phyloP scores from a whole-genome alignment of 2,113 vertebrate genomes.

The Cyprinodon variegatus region DNA sequence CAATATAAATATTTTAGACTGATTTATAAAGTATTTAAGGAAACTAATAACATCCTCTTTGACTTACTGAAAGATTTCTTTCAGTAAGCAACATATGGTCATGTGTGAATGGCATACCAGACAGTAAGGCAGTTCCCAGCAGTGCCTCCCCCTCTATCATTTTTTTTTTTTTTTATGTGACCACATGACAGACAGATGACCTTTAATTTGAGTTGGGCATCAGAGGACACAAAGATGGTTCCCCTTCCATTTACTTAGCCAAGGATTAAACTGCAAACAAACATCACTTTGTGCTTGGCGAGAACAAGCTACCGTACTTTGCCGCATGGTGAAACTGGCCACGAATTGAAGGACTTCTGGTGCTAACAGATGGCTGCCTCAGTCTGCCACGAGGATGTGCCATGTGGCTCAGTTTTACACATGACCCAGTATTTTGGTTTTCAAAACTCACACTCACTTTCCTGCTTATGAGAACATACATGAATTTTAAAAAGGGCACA shows the following conservation, averaged over 20 bases:
- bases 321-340: constrained; percentile 74
- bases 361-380: constrained; percentile 73
- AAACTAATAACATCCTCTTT: constrained; percentile 21
- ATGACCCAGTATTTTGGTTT: constrained; percentile 69
- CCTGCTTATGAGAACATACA: constrained; percentile 33
- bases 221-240: constrained; percentile 31
- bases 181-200: constrained; percentile 54
- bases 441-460: constrained; percentile 55
- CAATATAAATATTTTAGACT: constrained; percentile 43
- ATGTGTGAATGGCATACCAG: constrained; percentile 54
- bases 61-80: constrained; percentile 37
- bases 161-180: constrained; percentile 17
- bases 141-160: constrained; percentile 31
- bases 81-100: constrained; percentile 56
- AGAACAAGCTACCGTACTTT: constrained; percentile 40
- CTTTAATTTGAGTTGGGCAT: constrained; percentile 57
- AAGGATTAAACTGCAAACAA: constrained; percentile 57
- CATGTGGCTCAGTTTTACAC: constrained; percentile 71
- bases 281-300: constrained; percentile 53
- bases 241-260: constrained; percentile 52
- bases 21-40: constrained; percentile 1
- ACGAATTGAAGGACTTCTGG: constrained; percentile 69
- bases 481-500: constrained; percentile 27
- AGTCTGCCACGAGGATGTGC: constrained; percentile 63
- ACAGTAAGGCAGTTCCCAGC: constrained; percentile 37